phyloP scores from a whole-genome alignment of 2,797 vertebrate genomes.

The Pantherophis alleghaniensis region DNA sequence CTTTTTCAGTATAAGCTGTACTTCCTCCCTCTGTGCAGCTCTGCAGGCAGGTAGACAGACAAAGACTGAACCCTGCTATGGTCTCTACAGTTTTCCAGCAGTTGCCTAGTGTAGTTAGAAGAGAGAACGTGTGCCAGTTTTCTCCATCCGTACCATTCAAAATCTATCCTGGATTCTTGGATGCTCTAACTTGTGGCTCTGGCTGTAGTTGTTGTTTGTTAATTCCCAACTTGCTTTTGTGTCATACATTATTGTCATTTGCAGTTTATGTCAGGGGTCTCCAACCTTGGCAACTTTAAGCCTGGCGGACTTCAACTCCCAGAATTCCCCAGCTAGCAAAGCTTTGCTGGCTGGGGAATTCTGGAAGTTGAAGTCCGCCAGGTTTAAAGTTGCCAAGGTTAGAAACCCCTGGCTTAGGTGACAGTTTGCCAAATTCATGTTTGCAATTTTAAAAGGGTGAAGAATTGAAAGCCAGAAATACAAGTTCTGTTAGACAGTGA shows the following conservation, averaged over 20 bases:
- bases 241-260: conserved; percentile 23
- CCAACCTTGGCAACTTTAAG: too few relatives aligned
- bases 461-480: conserved; percentile 28
- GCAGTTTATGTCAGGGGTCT: not conserved
- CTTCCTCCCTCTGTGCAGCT: not conserved
- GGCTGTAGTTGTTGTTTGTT: not conserved
- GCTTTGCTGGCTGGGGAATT: too few relatives aligned
- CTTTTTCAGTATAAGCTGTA: not conserved
- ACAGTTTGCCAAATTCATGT: not conserved
- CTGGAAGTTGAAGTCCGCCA: too few relatives aligned
- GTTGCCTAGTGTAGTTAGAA: not conserved
- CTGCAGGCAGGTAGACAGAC: not conserved
- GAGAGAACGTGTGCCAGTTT: not conserved
- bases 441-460: not conserved
- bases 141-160: not conserved
- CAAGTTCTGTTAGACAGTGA: conserved; percentile 19
- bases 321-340: too few relatives aligned
- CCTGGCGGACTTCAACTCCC: too few relatives aligned
- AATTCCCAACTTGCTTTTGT: conserved; percentile 45
- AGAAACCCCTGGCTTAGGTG: conserved; percentile 7
- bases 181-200: not conserved
- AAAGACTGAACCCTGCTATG: not conserved
- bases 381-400: too few relatives aligned
- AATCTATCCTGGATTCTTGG: not conserved
- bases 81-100: not conserved